A percentile compares a stretch with the other conserved stretches of the same genome.
Conservation (phyloP, 2,113 vertebrate species). For the Laticauda colubrina region DNA sequence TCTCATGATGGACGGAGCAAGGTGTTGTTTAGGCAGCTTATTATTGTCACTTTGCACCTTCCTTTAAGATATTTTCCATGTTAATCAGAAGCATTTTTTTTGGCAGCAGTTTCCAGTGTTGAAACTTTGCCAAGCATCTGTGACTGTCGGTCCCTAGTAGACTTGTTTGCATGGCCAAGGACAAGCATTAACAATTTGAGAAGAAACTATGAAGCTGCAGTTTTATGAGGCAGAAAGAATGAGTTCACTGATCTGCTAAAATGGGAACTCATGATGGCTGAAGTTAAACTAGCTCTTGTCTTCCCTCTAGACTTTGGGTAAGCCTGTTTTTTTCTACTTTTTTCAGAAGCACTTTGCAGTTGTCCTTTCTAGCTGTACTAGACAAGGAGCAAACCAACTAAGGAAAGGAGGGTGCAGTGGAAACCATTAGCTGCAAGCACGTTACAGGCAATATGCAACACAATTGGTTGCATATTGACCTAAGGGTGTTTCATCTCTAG, state of each 20-base stretch:
- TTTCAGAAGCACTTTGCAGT: slow-evolving; percentile 26
- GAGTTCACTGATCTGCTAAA: background rate
- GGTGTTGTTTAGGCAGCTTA: background rate
- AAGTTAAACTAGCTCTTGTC: slow-evolving; percentile 22
- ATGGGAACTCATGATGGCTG: background rate
- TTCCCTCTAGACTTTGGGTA: slow-evolving; percentile 71
- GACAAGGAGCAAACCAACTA: slow-evolving; percentile 55
- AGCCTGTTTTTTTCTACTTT: slow-evolving; percentile 29
- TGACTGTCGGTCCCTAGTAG: slow-evolving; percentile 17
- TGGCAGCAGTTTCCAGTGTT: background rate
- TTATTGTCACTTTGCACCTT: slow-evolving; percentile 4
- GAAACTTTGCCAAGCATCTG: background rate
- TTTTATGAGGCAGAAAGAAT: background rate
- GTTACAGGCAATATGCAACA: slow-evolving; percentile 73
- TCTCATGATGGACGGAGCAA: accelerated
- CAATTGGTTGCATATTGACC: slow-evolving; percentile 72
- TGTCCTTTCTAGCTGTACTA: slow-evolving; percentile 48
- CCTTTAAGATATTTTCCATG: slow-evolving; percentile 20
- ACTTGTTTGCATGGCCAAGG: background rate
- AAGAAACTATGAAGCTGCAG: slow-evolving; percentile 5
- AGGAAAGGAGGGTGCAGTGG: slow-evolving; percentile 57
- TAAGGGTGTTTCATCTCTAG: slow-evolving; percentile 62
- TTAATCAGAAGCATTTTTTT: slow-evolving; percentile 29
- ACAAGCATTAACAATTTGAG: slow-evolving; percentile 8
- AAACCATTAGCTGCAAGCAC: slow-evolving; percentile 62